phyloP scores from a whole-genome alignment of 2,888 invertebrate species.

The Crematogaster levior region DNA sequence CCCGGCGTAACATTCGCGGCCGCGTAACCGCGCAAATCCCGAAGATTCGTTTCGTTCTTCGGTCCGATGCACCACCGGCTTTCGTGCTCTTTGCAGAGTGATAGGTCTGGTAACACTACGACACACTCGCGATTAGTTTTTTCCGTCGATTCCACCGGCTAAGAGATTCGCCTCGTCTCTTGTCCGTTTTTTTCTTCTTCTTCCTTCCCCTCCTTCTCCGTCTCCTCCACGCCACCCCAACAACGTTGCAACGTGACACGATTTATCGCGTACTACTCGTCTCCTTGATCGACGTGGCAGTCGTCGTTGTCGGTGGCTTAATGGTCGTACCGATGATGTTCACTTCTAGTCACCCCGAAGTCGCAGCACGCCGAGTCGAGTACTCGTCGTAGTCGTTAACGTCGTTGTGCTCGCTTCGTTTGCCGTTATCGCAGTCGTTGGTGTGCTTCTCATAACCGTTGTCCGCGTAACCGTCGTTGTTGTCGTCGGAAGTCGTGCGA shows the following conservation, averaged over 20 bases:
- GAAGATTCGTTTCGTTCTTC: constrained; percentile 24
- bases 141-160: not conserved
- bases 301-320: constrained; percentile 61
- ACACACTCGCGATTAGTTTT: constrained; percentile 39
- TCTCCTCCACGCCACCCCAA: constrained; percentile 68
- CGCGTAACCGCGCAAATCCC: constrained; percentile 45
- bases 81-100: not conserved
- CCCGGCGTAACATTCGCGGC: constrained; percentile 72
- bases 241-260: constrained; percentile 69
- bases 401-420: constrained; percentile 57
- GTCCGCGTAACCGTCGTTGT: constrained; percentile 47
- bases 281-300: constrained; percentile 9
- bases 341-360: constrained; percentile 65
- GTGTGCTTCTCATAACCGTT: constrained; percentile 22
- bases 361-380: constrained; percentile 64
- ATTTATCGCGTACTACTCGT: constrained; percentile 66
- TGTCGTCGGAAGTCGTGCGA: constrained; percentile 50
- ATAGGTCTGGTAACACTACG: not conserved
- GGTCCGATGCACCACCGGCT: constrained; percentile 4
- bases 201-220: constrained; percentile 62
- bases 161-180: not conserved
- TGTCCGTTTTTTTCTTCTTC: constrained; percentile 57
- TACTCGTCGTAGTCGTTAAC: constrained; percentile 61
- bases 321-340: constrained; percentile 26
- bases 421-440: constrained; percentile 44